Evolutionary conservation across 2,113 vertebrate species (phyloP).

Genomic region (Lucifuga dentata): DNA sequence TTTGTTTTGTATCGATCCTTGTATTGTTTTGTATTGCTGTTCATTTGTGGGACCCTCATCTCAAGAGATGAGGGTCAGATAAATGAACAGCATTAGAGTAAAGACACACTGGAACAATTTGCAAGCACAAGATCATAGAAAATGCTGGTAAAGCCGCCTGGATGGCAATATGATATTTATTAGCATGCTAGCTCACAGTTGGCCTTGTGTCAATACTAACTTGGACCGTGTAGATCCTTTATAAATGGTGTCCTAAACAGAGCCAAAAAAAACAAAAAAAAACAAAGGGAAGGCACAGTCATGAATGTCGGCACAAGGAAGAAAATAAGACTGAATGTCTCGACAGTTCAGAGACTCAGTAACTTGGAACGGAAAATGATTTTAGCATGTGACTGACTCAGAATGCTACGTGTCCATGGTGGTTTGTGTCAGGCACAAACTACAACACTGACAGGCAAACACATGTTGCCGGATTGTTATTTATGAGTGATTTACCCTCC

Average conservation of each 20-base stretch:
- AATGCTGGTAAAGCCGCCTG: conserved; percentile 8
- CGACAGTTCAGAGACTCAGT: background rate
- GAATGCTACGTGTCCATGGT: background rate
- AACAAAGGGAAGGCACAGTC: background rate
- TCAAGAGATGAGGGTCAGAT: background rate
- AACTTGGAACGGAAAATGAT: background rate
- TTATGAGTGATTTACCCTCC: too few species aligned
- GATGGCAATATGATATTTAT: background rate
- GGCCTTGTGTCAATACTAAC: background rate
- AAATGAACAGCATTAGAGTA: background rate
- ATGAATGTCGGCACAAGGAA: background rate
- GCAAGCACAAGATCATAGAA: background rate
- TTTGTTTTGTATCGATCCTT: too few species aligned
- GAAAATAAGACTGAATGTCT: background rate
- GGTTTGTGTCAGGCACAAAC: too few species aligned
- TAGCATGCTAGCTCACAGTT: background rate
- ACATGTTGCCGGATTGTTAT: background rate
- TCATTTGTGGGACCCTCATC: background rate
- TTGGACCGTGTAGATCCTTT: background rate
- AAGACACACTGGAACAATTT: too few species aligned
- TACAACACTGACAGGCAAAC: too few species aligned
- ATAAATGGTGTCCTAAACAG: background rate
- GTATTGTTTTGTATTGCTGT: too few species aligned
- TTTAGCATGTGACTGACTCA: background rate
- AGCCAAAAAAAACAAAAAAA: too few species aligned